Conservation (phyloP, 1,140 invertebrate species). For the Stegodyphus mimosarum region DNA sequence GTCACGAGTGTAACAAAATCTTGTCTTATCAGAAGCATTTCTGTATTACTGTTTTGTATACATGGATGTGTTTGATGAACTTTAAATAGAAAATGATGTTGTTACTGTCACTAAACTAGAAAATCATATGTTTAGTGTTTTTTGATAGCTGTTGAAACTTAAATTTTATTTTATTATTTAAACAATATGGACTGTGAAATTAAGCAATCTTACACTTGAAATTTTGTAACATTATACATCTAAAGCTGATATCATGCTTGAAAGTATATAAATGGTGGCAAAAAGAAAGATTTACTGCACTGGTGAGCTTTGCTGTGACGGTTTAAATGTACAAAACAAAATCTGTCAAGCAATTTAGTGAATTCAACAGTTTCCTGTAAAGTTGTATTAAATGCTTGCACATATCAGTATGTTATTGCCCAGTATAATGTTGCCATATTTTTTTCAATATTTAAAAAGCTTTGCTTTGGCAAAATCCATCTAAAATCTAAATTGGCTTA, state of each 20-base stretch:
- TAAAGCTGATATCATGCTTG: not conserved
- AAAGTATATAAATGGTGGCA: not conserved
- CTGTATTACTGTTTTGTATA: constrained; percentile 6
- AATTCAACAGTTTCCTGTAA: constrained; percentile 35
- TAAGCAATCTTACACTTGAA: not conserved
- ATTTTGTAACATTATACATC: not conserved
- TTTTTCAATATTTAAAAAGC: constrained; percentile 22
- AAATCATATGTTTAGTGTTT: constrained; percentile 9
- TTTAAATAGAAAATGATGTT: not conserved
- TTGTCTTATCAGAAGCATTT: not conserved
- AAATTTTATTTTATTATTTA: not conserved
- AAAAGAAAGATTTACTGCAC: constrained; percentile 29
- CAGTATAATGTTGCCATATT: constrained; percentile 56
- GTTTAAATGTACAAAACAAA: constrained; percentile 58
- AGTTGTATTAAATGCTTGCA: constrained; percentile 55
- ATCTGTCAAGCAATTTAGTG: constrained; percentile 36
- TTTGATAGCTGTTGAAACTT: not conserved
- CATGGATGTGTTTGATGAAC: constrained; percentile 37
- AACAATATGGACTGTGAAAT: not conserved
- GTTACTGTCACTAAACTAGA: not conserved
- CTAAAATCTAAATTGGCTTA: constrained; percentile 47
- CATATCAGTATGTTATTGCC: constrained; percentile 58
- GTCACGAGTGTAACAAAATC: not conserved
- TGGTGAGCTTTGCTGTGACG: constrained; percentile 58
- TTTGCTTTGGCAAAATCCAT: constrained; percentile 38